Evolutionary conservation across 1,140 invertebrate genomes (phyloP).

Genomic region (Microplitis demolitor): DNA sequence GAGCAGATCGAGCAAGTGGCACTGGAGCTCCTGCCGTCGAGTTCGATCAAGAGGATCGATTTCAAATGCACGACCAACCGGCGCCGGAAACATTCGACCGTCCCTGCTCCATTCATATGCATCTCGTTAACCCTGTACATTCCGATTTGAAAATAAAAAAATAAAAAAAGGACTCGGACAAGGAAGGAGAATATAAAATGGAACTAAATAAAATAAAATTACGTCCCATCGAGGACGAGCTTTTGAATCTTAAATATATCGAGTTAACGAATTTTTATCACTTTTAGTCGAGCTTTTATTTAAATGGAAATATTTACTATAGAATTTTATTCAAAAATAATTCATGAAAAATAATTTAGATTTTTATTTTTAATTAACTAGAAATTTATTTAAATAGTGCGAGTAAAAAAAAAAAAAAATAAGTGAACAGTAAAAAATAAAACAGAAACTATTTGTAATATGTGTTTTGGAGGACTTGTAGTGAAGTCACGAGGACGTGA

Average conservation of each 20-base stretch:
- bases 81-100: slow-evolving; percentile 19
- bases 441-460: slow-evolving; percentile 40
- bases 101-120: slow-evolving; percentile 17
- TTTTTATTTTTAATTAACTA: no score
- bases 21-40: slow-evolving; percentile 28
- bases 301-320: background rate
- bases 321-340: background rate
- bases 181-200: no score
- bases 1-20: slow-evolving; percentile 14
- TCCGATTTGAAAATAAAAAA: no score
- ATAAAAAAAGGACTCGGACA: no score
- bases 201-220: background rate
- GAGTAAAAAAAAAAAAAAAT: no score
- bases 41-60: slow-evolving; percentile 28
- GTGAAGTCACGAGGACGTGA: slow-evolving; percentile 35
- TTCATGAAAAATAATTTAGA: no score
- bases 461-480: slow-evolving; percentile 49
- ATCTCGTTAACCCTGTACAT: slow-evolving; percentile 19
- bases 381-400: no score
- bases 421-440: background rate
- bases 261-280: background rate
- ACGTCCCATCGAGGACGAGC: background rate
- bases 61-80: slow-evolving; percentile 26
- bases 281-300: no score
- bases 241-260: background rate